Evolutionary conservation across 2,888 invertebrate genomes (phyloP).

Genomic region (Noctua fimbriata): DNA sequence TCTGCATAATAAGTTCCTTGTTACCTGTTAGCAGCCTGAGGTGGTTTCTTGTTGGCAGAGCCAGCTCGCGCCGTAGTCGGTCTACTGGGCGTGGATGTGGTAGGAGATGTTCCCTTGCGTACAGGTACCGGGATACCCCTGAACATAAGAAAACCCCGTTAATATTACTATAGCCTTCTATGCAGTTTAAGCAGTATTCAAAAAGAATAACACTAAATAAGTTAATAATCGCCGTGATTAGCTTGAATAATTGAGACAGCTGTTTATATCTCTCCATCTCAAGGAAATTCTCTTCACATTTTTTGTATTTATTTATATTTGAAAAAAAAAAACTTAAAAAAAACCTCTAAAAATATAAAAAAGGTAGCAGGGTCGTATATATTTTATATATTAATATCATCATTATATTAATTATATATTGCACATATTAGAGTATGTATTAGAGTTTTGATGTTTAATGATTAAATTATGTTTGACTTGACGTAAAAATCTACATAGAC

Average conservation of each 20-base stretch:
- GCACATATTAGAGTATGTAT: no score
- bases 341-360: no score
- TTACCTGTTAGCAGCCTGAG: constrained; percentile 85
- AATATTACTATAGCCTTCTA: not conserved
- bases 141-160: constrained; percentile 24
- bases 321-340: no score
- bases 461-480: not conserved
- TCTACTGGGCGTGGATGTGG: constrained; percentile 78
- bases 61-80: constrained; percentile 69
- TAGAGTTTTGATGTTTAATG: not conserved
- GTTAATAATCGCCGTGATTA: not conserved
- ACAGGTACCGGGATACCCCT: constrained; percentile 90
- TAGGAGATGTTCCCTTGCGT: constrained; percentile 85
- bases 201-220: not conserved
- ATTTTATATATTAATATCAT: no score
- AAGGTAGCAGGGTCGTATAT: no score
- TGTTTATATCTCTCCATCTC: no score
- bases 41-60: constrained; percentile 79
- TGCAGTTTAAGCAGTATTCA: not conserved
- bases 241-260: not conserved
- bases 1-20: not conserved
- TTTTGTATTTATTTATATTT: no score
- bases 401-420: no score
- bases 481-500: not conserved
- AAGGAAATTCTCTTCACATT: no score